Percentiles rank a stretch among this genome's conserved stretches.
phyloP scores from a whole-genome alignment of 2,888 invertebrate genomes.

The Sphecodes monilicornis region DNA sequence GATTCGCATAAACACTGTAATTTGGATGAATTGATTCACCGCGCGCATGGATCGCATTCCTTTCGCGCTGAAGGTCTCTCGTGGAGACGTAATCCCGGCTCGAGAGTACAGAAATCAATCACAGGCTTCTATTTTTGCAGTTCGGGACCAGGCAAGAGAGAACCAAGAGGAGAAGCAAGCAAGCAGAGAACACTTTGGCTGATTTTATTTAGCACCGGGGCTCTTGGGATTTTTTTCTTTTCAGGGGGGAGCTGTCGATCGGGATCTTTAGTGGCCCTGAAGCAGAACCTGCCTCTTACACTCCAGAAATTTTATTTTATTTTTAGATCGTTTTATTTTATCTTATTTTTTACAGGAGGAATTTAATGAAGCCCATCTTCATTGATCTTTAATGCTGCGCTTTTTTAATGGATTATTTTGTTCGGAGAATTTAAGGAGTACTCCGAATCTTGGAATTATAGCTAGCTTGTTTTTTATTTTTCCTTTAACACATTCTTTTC shows the following conservation, averaged over 20 bases:
- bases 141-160: background rate
- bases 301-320: background rate
- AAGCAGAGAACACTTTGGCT: constrained; percentile 19
- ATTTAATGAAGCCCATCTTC: background rate
- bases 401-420: too few species aligned
- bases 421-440: too few species aligned
- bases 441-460: too few species aligned
- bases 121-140: constrained; percentile 50
- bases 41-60: constrained; percentile 39
- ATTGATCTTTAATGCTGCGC: background rate
- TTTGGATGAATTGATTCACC: constrained; percentile 42
- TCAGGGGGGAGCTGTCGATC: background rate
- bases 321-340: background rate
- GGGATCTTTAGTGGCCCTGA: background rate
- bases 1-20: constrained; percentile 37
- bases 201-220: constrained; percentile 32
- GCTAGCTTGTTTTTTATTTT: too few species aligned
- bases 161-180: constrained; percentile 4
- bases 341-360: background rate
- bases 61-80: constrained; percentile 27
- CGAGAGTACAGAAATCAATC: constrained; percentile 52
- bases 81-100: constrained; percentile 2
- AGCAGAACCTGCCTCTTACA: background rate
- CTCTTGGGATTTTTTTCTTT: constrained; percentile 19
- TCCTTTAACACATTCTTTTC: too few species aligned